Conservation (phyloP, 2,888 invertebrate species). For the Sinotaia quadrata region DNA sequence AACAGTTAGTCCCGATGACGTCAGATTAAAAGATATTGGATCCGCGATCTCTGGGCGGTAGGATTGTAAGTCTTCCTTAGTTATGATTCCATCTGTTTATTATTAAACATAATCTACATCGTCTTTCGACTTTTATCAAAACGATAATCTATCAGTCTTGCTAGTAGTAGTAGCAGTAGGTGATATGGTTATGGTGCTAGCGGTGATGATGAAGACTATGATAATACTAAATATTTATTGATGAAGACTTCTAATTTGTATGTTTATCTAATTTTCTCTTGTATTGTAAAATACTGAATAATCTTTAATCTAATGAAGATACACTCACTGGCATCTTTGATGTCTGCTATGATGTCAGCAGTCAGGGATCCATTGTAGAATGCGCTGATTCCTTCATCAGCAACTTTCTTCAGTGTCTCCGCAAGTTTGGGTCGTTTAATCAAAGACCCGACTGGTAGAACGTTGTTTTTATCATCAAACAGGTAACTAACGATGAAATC, state of each 20-base stretch:
- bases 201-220: too few relatives aligned
- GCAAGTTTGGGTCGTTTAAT: conserved; percentile 76
- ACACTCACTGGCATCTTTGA: conserved; percentile 76
- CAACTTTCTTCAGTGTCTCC: conserved; percentile 82
- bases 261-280: too few relatives aligned
- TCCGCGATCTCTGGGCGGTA: conserved; percentile 44
- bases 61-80: conserved; percentile 48
- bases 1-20: conserved; percentile 38
- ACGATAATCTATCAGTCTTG: background rate
- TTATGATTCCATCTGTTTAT: conserved; percentile 56
- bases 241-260: too few relatives aligned
- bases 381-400: conserved; percentile 79
- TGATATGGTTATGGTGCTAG: too few relatives aligned
- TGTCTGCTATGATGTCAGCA: conserved; percentile 80
- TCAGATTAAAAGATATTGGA: conserved; percentile 38
- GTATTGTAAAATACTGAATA: background rate
- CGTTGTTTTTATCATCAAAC: background rate
- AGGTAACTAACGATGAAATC: background rate
- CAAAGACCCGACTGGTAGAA: conserved; percentile 39
- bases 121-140: background rate
- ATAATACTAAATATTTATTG: too few relatives aligned
- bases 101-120: background rate
- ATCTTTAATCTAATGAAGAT: background rate
- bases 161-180: too few relatives aligned
- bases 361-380: conserved; percentile 85